Conservation (phyloP, 2,797 vertebrate genomes). For the Manis pentadactyla region DNA sequence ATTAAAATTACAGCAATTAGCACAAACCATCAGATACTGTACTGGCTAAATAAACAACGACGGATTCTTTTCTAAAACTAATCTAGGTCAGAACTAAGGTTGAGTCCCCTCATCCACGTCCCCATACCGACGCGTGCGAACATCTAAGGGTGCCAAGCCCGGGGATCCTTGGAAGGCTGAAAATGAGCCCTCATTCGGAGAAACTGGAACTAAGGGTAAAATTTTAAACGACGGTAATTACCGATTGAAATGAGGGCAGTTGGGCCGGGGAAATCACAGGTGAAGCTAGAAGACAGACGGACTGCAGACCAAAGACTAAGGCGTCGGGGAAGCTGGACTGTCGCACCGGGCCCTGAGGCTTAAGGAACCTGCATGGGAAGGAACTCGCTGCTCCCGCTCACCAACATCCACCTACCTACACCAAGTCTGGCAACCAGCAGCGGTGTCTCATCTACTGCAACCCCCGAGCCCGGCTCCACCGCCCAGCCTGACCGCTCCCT, state of each 20-base stretch:
- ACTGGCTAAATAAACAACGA: not conserved
- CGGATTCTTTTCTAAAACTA: not conserved
- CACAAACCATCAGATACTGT: not conserved
- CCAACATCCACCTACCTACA: conserved; percentile 15
- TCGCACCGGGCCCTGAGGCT: not conserved
- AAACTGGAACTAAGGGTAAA: not conserved
- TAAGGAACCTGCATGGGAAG: not conserved
- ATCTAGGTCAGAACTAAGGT: not conserved
- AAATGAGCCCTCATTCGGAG: not conserved
- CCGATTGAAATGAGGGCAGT: not conserved
- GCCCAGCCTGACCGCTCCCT: not conserved
- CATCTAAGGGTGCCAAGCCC: not conserved
- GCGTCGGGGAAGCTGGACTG: not conserved
- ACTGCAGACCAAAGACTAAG: not conserved
- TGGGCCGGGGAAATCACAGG: not conserved
- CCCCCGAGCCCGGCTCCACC: accelerated
- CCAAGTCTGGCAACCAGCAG: not conserved
- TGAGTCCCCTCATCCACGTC: not conserved
- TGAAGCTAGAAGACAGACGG: not conserved
- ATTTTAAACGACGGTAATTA: not conserved
- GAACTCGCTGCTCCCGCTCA: not conserved
- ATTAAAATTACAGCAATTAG: not conserved
- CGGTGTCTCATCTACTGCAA: not conserved
- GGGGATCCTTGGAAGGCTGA: not conserved
- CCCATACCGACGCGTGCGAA: not conserved